A percentile compares a stretch with the other conserved stretches of the same genome.
Conservation (phyloP, 2,113 vertebrate genomes). For the Gallinago paraguaiae region DNA sequence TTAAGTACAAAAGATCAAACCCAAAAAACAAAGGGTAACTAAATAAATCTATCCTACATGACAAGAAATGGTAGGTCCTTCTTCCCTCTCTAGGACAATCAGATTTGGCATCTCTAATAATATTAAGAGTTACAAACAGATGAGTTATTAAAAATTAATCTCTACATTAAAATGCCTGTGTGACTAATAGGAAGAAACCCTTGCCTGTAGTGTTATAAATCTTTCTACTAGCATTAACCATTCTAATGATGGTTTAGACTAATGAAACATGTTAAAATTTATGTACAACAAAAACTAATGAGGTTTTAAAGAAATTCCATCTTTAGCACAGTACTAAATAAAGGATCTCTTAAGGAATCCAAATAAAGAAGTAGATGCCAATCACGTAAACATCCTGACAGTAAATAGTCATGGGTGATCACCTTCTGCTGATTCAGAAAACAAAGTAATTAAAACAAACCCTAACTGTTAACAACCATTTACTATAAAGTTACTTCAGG, state of each 20-base stretch:
- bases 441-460: neutral
- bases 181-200: constrained; percentile 41
- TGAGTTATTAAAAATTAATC: constrained; percentile 71
- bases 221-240: neutral
- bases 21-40: neutral
- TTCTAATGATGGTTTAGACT: neutral
- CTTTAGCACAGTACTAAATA: constrained; percentile 11
- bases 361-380: neutral
- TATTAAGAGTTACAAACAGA: constrained; percentile 36
- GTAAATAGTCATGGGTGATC: neutral
- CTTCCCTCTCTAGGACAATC: neutral
- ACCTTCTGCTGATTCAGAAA: neutral
- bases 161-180: constrained; percentile 56
- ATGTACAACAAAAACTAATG: constrained; percentile 35
- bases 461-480: neutral
- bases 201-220: constrained; percentile 36
- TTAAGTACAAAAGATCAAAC: neutral
- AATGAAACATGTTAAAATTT: neutral
- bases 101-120: neutral
- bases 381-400: neutral
- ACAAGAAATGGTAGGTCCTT: neutral
- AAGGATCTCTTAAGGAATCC: neutral
- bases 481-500: neutral
- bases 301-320: neutral
- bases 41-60: neutral